Evolutionary conservation across 2,797 vertebrate species (phyloP).

Genomic region (Lagodon rhomboides): DNA sequence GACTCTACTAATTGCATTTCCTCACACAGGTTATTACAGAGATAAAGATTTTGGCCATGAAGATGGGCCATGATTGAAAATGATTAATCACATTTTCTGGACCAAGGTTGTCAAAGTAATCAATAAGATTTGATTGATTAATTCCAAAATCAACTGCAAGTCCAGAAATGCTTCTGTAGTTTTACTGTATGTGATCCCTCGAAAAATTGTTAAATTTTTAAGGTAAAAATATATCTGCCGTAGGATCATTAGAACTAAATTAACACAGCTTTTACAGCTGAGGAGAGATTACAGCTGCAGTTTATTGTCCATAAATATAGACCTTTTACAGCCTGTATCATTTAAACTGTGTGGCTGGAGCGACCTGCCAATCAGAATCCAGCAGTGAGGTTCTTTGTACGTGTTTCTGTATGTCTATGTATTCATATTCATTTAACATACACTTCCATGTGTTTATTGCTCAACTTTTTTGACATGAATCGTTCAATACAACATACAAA

Average conservation of each 20-base stretch:
- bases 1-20: slow-evolving; percentile 46
- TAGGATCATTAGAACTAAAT: background rate
- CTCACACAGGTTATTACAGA: slow-evolving; percentile 45
- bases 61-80: slow-evolving; percentile 23
- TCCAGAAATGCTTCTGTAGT: background rate
- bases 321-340: slow-evolving; percentile 4
- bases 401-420: background rate
- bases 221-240: background rate
- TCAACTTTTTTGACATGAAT: background rate
- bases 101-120: slow-evolving; percentile 41
- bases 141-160: slow-evolving; percentile 24
- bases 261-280: slow-evolving; percentile 20
- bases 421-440: background rate
- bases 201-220: background rate
- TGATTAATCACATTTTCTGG: slow-evolving; percentile 31
- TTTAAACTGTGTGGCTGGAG: background rate
- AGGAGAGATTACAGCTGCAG: background rate
- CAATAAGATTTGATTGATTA: slow-evolving; percentile 27
- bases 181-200: slow-evolving; percentile 10
- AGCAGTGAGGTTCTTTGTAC: background rate
- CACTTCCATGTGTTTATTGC: background rate
- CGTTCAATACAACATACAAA: background rate
- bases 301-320: slow-evolving; percentile 25
- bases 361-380: background rate
- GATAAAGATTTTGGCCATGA: slow-evolving; percentile 33